Conservation (phyloP, 2,797 vertebrate genomes). For the Agapornis canus region DNA sequence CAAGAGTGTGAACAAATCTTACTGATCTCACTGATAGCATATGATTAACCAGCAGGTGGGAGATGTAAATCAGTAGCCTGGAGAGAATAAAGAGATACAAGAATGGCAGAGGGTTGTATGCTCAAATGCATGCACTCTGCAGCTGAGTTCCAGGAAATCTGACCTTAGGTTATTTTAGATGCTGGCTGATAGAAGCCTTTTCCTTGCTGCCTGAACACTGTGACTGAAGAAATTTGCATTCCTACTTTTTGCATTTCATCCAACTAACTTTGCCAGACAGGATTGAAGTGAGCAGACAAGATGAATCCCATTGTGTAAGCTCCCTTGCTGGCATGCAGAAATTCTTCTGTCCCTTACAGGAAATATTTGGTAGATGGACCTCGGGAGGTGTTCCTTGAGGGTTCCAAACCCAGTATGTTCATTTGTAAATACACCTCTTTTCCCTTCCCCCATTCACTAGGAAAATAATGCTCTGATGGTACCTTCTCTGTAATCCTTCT, state of each 20-base stretch:
- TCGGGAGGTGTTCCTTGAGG: not conserved
- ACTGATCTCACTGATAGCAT: not conserved
- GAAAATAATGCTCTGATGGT: not conserved
- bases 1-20: not conserved
- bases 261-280: not conserved
- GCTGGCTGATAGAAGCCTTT: not conserved
- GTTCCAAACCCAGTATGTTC: not conserved
- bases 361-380: not conserved
- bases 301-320: not conserved
- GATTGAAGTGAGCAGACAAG: not conserved
- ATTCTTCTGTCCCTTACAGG: not conserved
- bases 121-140: not conserved
- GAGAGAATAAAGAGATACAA: not conserved
- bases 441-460: not conserved
- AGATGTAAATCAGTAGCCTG: slow-evolving; percentile 46
- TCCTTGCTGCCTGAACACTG: not conserved
- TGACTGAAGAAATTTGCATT: not conserved
- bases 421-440: not conserved
- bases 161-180: slow-evolving; percentile 46
- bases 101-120: not conserved
- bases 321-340: not conserved
- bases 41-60: slow-evolving; percentile 31
- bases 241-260: not conserved
- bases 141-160: not conserved
- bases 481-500: not conserved